Base-by-base conservation (phyloP, 2,888 invertebrate genomes). In the Temnothorax rugatulus region DNA sequence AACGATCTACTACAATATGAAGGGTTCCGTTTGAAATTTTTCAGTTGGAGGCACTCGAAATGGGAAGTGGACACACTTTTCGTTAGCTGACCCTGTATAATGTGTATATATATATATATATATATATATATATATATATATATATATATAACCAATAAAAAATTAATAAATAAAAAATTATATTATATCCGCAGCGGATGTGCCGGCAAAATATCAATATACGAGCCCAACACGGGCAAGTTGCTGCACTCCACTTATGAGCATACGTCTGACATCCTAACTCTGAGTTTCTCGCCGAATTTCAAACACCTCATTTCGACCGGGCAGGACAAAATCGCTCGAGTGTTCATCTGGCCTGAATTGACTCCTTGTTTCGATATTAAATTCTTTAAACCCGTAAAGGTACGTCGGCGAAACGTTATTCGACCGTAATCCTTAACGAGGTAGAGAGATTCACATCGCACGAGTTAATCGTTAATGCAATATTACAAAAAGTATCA, bases 231-330 rank as follows among this genome's bases (percentile, higher is more conserved):
- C 5, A 54, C 29, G n/a, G 89, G 86, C 7, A 8, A 1, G 0
- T 5, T 73, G 18, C 61, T 88, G 0, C 41, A 77, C 0, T 61
- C 34, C 7, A 15, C 71, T 7, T 0, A 5, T 0, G 76, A 47
- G 0, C 71, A 90, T 38, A n/a, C 4, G 0, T 61, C 47, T 0
- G 11, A 38, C 21, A 84, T 92, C 29, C 13, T 90, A 4, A n/a
- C 82, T 0, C 41, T 94, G 0, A 64, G 76, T 2, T 85, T 94
- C 41, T 94, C 94, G 4, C 84, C 90, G 2, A 89, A 90, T 52
- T 90, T 91, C 84, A 89, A 87, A 44, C 92, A 92, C 52, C 61
- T 93, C 21, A 92, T 87, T 4, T 71, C 87, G 7, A 86, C 89
- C 1, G 76, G 84, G 4, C 1, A 47, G 0, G 90, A 92, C 44